Percentiles rank a stretch among this genome's conserved stretches.
Conservation (phyloP, 2,888 invertebrate species). For the Tenthredo mesomela region DNA sequence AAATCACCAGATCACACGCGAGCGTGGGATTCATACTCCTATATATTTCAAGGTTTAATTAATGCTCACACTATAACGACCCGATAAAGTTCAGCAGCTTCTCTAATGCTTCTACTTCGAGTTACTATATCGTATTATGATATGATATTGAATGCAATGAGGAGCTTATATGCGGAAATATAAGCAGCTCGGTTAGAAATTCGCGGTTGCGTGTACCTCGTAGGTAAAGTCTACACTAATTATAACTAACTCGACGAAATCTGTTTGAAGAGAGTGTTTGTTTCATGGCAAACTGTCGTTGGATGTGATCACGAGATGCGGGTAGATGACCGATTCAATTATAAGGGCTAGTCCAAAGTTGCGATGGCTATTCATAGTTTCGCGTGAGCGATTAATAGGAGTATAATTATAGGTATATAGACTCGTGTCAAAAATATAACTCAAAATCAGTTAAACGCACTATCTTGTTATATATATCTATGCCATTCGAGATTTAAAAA, state of each 20-base stretch:
- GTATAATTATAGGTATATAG: background rate
- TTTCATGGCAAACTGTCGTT: conserved; percentile 37
- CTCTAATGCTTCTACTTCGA: background rate
- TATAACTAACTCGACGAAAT: conserved; percentile 44
- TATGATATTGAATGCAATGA: conserved; percentile 28
- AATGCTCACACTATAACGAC: background rate
- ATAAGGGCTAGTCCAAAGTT: conserved; percentile 21
- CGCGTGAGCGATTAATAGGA: background rate
- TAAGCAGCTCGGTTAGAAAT: background rate
- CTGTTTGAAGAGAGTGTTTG: conserved; percentile 49
- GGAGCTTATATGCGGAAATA: background rate
- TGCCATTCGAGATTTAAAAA: no score
- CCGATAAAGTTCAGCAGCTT: background rate
- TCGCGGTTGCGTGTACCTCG: background rate
- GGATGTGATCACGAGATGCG: conserved; percentile 34
- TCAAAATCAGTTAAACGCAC: background rate
- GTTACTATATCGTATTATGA: background rate
- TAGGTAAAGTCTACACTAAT: conserved; percentile 32
- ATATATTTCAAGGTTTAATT: background rate
- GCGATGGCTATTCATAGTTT: conserved; percentile 20
- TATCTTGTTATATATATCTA: background rate
- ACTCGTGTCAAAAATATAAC: background rate
- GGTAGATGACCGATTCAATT: conserved; percentile 31
- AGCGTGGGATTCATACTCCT: conserved; percentile 12
- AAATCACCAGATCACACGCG: conserved; percentile 17